Percentiles rank a stretch among this genome's conserved stretches.
Conservation (phyloP, 2,797 vertebrate species). For the Xiphorhynchus erythropygius region DNA sequence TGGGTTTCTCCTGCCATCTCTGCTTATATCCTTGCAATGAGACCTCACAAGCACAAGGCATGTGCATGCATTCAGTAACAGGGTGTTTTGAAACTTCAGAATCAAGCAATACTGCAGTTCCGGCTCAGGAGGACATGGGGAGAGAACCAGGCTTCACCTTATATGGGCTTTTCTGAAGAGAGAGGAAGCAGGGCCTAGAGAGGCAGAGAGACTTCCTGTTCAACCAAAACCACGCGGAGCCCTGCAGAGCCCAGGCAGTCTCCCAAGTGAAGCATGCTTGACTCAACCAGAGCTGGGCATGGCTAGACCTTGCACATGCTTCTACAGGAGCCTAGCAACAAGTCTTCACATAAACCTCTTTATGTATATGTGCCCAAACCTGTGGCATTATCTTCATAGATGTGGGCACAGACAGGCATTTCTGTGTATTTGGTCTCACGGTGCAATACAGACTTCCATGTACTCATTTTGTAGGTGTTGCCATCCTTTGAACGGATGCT, state of each 20-base stretch:
- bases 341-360: neutral
- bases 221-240: conserved; percentile 25
- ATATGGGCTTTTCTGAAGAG: conserved; percentile 71
- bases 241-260: neutral
- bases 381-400: neutral
- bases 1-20: neutral
- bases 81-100: conserved; percentile 45
- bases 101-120: conserved; percentile 7
- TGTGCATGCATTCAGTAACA: neutral
- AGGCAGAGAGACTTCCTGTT: conserved; percentile 69
- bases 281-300: neutral
- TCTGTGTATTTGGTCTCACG: neutral
- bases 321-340: neutral
- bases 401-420: neutral
- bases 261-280: neutral
- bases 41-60: neutral
- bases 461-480: neutral
- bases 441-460: fast-evolving
- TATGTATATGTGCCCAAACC: neutral
- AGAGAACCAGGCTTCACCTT: conserved; percentile 64
- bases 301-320: neutral
- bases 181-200: conserved; percentile 65
- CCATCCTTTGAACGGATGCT: neutral
- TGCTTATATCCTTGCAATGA: neutral
- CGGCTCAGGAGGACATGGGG: neutral